These are phyloP conservation scores for Caloenas nicobarica DNA, from an alignment of 2,113 vertebrate genomes.

Conservation along the genomic window DNA sequence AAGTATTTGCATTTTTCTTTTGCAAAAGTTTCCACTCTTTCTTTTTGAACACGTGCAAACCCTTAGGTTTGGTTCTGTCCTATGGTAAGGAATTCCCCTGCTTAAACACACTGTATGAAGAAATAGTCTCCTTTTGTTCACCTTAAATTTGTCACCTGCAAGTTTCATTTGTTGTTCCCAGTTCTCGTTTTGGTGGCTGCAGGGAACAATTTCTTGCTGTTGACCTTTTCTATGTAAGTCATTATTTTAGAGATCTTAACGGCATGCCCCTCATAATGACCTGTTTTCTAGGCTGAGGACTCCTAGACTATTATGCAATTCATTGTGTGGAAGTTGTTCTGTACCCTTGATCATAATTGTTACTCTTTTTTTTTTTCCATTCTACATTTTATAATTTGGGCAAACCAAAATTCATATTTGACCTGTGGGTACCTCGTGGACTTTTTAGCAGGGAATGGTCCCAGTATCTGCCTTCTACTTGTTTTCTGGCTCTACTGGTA, in stretches of 20 bases:
- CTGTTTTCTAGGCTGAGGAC: not conserved
- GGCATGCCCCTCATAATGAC: not conserved
- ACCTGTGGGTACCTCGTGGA: not conserved
- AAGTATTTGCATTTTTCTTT: not conserved
- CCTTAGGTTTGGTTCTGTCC: not conserved
- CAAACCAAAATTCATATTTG: not conserved
- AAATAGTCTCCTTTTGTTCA: not conserved
- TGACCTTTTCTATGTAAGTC: not conserved
- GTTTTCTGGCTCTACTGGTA: not conserved
- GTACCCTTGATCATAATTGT: not conserved
- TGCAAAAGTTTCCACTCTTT: not conserved
- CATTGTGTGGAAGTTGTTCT: not conserved
- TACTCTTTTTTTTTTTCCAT: not conserved
- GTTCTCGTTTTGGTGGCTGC: not conserved
- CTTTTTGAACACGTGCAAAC: rapidly evolving
- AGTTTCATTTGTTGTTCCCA: not conserved
- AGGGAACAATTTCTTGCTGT: not conserved
- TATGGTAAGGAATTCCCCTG: not conserved
- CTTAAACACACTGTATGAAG: not conserved
- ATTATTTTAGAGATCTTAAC: not conserved
- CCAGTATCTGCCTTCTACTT: not conserved
- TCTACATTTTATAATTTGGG: not conserved
- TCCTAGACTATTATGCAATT: not conserved
- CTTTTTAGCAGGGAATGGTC: not conserved
- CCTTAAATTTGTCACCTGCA: not conserved